Evolutionary conservation across 2,888 invertebrate genomes (phyloP).

Genomic region (Agriotes lineatus): DNA sequence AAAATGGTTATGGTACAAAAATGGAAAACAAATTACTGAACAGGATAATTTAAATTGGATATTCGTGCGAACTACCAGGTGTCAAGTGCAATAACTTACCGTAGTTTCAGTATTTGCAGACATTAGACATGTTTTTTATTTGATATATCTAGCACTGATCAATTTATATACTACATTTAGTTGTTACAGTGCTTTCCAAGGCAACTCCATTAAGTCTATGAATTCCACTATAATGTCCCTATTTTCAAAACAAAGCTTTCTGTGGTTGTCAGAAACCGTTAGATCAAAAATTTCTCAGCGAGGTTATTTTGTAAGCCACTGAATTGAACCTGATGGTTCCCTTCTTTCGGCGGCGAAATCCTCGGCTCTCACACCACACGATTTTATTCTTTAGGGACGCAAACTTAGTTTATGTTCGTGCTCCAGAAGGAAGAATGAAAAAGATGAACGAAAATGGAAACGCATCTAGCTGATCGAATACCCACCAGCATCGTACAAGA

Average conservation of each 20-base stretch:
- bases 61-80: no score
- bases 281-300: conserved; percentile 10
- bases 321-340: conserved; percentile 19
- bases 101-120: no score
- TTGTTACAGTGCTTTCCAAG: no score
- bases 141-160: no score
- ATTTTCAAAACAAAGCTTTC: neutral
- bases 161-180: no score
- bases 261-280: conserved; percentile 1
- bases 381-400: conserved; percentile 15
- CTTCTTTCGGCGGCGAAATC: neutral
- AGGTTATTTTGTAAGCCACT: conserved; percentile 14
- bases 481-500: neutral
- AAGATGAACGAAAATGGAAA: conserved; percentile 5
- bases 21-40: no score
- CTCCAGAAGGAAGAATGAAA: conserved; percentile 5
- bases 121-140: no score
- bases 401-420: conserved; percentile 19
- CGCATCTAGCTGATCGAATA: conserved; percentile 15
- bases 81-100: no score
- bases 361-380: conserved; percentile 1
- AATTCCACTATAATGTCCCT: no score
- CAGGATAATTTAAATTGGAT: no score
- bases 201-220: no score
- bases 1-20: no score